Evolutionary conservation across 2,797 vertebrate species (phyloP).

Genomic region (Coilia nasus): DNA sequence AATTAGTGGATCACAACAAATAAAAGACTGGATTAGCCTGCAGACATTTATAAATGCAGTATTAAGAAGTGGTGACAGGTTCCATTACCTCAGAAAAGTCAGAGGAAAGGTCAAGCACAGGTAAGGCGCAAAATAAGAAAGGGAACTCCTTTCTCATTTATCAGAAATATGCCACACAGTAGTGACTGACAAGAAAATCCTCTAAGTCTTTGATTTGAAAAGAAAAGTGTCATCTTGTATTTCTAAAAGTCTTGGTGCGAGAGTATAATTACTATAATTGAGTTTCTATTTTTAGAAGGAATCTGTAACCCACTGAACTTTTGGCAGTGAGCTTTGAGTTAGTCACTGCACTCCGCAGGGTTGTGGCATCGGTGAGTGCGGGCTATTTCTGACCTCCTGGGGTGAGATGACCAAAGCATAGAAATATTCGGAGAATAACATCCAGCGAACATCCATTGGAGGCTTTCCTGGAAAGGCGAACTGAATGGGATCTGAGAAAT

Average conservation of each 20-base stretch:
- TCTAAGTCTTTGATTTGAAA: not conserved
- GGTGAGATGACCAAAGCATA: not conserved
- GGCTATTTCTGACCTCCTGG: not conserved
- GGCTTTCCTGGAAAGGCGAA: not conserved
- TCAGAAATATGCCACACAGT: not conserved
- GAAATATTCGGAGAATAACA: not conserved
- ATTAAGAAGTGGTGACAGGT: not conserved
- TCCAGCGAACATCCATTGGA: not conserved
- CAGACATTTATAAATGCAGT: not conserved
- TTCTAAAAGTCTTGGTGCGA: not conserved
- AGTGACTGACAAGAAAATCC: slow-evolving; percentile 15
- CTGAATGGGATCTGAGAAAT: not conserved
- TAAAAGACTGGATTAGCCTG: not conserved
- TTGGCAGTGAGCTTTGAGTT: not conserved
- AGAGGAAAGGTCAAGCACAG: not conserved
- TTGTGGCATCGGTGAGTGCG: not conserved
- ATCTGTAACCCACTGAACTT: slow-evolving; percentile 7
- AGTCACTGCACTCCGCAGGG: not conserved
- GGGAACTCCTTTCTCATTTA: not conserved
- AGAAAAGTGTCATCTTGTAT: not conserved
- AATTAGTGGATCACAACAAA: not conserved
- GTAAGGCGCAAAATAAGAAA: not conserved
- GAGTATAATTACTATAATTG: not conserved
- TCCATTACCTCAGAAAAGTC: not conserved
- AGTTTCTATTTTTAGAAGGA: not conserved